Conservation (phyloP, 1,140 invertebrate species). For the Anthonomus grandis region DNA sequence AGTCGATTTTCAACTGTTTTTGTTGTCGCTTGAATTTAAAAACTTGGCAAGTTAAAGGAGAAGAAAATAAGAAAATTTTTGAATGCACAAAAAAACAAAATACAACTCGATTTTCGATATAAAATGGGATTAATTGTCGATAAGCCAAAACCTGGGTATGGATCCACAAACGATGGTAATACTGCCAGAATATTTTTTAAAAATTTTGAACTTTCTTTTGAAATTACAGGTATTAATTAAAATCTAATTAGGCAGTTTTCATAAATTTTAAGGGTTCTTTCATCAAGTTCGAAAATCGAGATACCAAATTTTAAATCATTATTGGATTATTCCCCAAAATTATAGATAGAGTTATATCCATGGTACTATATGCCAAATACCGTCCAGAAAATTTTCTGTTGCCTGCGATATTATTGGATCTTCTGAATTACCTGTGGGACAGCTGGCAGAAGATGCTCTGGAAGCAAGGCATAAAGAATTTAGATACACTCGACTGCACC, state of each 20-base stretch:
- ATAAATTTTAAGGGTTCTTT: neutral
- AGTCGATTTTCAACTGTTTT: too few species aligned
- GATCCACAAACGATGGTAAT: slow-evolving; percentile 1
- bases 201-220: too few species aligned
- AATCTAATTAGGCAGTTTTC: slow-evolving; percentile 1
- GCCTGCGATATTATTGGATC: too few species aligned
- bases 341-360: neutral
- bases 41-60: too few species aligned
- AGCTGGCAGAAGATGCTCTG: too few species aligned
- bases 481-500: too few species aligned
- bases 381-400: neutral
- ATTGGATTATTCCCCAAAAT: neutral
- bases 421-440: too few species aligned
- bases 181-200: neutral
- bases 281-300: neutral
- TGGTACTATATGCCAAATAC: slow-evolving; percentile 9
- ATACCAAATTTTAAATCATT: neutral
- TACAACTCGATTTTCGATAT: neutral
- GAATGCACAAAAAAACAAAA: neutral
- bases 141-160: too few species aligned
- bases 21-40: too few species aligned
- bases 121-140: neutral
- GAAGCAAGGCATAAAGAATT: too few species aligned
- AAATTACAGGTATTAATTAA: slow-evolving; percentile 2
- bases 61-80: neutral